Evolutionary conservation across 2,888 invertebrate genomes (phyloP), one percentile per base, ranked within the genome.

Genomic region (Parthenolecanium corni): DNA sequence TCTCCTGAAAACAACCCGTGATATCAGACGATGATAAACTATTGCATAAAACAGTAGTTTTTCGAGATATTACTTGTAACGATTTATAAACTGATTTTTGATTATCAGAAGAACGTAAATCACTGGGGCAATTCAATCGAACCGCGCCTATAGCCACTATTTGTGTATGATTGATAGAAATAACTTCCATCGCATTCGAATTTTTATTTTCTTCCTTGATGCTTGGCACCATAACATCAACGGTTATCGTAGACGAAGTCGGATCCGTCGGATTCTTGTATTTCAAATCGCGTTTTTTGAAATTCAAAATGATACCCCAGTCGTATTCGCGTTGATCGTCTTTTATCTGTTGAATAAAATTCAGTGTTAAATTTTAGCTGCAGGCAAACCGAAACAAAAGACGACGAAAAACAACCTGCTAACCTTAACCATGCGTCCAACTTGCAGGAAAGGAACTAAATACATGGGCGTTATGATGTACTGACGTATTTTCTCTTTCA

Each of bases 271-370:
- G 61, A 24, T 61, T 61, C 23, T 38, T 51, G 6, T 89, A 85
- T 62, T 90, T 78, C 51, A 97, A 76, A 75, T 97, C 95, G 21
- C 40, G 61, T 69, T 86, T 85, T 70, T 88, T 86, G 72, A 91
- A 94, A 75, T 93, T 94, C 1, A 98, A 82, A 58, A 98, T 84
- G 52, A 92, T 88, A 12, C 95, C 95, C 97, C 98, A 99, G 70
- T 94, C 96, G 73, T 92, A 97, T 71, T 90, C 88, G 67, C 86
- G 80, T 38, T 82, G 83, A 49, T 85, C 86, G 68, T 86, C 86
- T 75, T 89, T 86, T 3, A 90, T 80, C 86, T 89, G 66, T 25
- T 70, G 71, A 68, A 54, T 54, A 67, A 65, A 62, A 12, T 49
- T 5, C 14, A 21, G 3, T 23, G 21, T 12, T 9, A 9, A 12